Evolutionary conservation across 2,113 vertebrate genomes (phyloP).

Genomic region (Sminthopsis crassicaudata): DNA sequence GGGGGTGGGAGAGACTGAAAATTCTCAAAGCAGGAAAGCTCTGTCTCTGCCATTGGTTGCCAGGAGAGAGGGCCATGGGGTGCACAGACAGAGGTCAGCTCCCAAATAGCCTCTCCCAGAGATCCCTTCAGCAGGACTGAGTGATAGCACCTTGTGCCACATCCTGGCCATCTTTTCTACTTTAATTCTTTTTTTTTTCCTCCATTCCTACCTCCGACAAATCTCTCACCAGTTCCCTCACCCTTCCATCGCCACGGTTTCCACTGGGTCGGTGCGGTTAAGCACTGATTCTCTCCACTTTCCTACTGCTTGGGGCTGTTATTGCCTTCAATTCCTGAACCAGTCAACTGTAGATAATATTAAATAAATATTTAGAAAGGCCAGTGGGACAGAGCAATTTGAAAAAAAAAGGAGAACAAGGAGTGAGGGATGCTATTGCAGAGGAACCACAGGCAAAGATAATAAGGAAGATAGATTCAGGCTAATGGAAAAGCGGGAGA

Average conservation of each 20-base stretch:
- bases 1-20: background rate
- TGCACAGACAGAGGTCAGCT: background rate
- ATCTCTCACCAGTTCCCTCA: background rate
- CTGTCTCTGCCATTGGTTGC: background rate
- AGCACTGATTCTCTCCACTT: background rate
- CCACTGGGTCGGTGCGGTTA: accelerated
- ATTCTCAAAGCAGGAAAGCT: background rate
- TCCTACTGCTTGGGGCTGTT: background rate
- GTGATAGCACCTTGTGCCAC: background rate
- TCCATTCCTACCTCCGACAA: background rate
- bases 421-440: accelerated
- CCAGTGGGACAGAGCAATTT: background rate
- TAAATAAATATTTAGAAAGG: background rate
- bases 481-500: background rate
- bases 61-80: background rate
- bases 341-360: too few relatives aligned
- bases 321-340: background rate
- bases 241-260: background rate
- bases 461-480: background rate
- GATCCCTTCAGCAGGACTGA: background rate
- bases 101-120: background rate
- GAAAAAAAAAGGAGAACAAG: background rate
- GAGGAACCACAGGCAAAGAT: background rate
- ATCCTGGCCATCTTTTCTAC: background rate
- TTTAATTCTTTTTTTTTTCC: background rate